Conservation (phyloP, 2,888 invertebrate genomes). For the Cosmopolites sordidus region DNA sequence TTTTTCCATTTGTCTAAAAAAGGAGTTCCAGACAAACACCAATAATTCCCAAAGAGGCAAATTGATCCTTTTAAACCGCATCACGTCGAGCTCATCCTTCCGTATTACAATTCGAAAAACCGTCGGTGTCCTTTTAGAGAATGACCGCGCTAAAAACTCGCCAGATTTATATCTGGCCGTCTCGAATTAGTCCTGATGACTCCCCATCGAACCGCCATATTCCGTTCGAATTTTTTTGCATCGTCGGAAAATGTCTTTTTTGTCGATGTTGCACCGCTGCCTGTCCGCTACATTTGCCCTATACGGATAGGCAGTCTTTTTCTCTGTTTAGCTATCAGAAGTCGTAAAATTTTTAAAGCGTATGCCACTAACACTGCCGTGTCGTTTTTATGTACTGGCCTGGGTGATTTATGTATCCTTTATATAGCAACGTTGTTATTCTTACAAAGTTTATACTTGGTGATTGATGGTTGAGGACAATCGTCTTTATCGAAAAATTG, state of each 20-base stretch:
- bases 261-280: slow-evolving; percentile 7
- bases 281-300: slow-evolving; percentile 14
- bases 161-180: slow-evolving; percentile 22
- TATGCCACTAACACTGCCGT: slow-evolving; percentile 13
- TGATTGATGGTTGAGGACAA: no score
- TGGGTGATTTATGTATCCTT: slow-evolving; percentile 8
- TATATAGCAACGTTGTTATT: slow-evolving; percentile 2
- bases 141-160: slow-evolving; percentile 14
- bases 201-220: slow-evolving; percentile 17
- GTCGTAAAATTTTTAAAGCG: slow-evolving; percentile 20
- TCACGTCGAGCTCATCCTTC: slow-evolving; percentile 25
- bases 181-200: slow-evolving; percentile 26
- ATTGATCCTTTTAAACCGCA: slow-evolving; percentile 22
- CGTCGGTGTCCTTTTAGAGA: slow-evolving; percentile 18
- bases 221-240: slow-evolving; percentile 9
- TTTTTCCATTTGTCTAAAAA: not conserved
- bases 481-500: no score
- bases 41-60: slow-evolving; percentile 17
- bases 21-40: slow-evolving; percentile 8
- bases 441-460: no score
- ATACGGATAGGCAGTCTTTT: slow-evolving; percentile 15
- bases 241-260: slow-evolving; percentile 6
- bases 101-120: slow-evolving; percentile 23
- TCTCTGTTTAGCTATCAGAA: slow-evolving; percentile 10
- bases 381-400: slow-evolving; percentile 7